A percentile compares a stretch with the other conserved stretches of the same genome.
These are phyloP conservation scores for Phymastichus coffea DNA, from an alignment of 1,140 invertebrate species.

Conservation along the genomic window DNA sequence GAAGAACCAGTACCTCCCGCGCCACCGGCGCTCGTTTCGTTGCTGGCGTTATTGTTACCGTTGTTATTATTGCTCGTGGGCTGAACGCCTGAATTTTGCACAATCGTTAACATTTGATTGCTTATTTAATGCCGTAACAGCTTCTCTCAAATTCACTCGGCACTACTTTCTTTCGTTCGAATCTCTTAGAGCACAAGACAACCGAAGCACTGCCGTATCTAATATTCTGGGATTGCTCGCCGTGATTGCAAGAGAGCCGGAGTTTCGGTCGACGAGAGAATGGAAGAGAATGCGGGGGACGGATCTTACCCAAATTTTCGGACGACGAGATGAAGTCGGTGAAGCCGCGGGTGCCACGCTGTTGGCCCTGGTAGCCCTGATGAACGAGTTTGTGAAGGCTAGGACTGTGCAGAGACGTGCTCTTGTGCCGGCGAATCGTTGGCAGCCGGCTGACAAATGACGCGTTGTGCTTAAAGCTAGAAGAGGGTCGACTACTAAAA, in stretches of 20 bases:
- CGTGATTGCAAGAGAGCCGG: too few species aligned
- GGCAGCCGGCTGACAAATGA: conserved; percentile 86
- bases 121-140: not conserved
- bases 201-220: too few species aligned
- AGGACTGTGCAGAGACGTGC: conserved; percentile 69
- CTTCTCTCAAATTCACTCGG: too few species aligned
- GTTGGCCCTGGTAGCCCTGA: conserved; percentile 42
- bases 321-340: conserved; percentile 70
- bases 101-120: not conserved
- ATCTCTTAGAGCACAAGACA: too few species aligned
- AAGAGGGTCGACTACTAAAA: conserved; percentile 63
- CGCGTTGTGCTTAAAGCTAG: conserved; percentile 87
- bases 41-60: conserved; percentile 36
- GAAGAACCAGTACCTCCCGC: conserved; percentile 26
- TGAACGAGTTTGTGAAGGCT: conserved; percentile 61
- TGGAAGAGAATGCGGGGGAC: conserved; percentile 8
- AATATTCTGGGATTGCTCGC: too few species aligned
- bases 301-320: conserved; percentile 69
- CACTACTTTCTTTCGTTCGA: too few species aligned
- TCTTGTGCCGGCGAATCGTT: conserved; percentile 80
- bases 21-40: conserved; percentile 41
- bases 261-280: too few species aligned
- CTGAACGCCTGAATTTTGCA: conserved; percentile 31
- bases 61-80: conserved; percentile 38
- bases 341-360: conserved; percentile 56